phyloP scores from a whole-genome alignment of 2,888 invertebrate species.

The Pilophorus perplexus region DNA sequence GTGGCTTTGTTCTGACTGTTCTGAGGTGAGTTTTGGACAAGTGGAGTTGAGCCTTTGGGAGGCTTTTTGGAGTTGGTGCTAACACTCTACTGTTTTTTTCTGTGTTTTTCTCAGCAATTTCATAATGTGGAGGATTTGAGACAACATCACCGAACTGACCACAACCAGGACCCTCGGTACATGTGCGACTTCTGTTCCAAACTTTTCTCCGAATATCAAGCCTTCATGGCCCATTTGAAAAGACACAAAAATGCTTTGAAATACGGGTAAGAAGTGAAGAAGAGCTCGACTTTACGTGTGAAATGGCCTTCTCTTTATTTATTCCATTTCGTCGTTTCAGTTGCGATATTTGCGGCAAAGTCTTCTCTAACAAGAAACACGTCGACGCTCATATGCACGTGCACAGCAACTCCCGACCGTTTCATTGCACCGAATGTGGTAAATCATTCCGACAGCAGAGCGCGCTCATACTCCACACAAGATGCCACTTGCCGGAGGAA shows the following conservation, averaged over 20 bases:
- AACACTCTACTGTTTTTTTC: no score
- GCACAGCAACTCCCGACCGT: conserved; percentile 57
- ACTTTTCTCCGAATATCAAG: conserved; percentile 61
- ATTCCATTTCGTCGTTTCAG: conserved; percentile 48
- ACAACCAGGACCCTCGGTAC: conserved; percentile 63
- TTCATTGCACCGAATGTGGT: conserved; percentile 58
- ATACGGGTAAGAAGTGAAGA: conserved; percentile 55
- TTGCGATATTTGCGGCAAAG: conserved; percentile 59
- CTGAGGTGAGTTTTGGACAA: conserved; percentile 48
- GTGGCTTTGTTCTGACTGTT: conserved; percentile 49
- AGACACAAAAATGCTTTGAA: conserved; percentile 62
- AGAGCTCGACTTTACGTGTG: no score
- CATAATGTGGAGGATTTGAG: conserved; percentile 57
- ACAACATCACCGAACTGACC: conserved; percentile 61
- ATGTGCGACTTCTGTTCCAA: conserved; percentile 67
- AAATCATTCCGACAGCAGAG: conserved; percentile 60
- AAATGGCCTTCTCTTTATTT: no score
- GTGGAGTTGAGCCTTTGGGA: no score
- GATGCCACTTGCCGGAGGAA: conserved; percentile 59
- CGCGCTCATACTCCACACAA: conserved; percentile 57
- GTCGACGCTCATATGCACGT: conserved; percentile 55
- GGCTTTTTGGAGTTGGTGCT: no score
- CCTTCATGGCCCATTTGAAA: conserved; percentile 64
- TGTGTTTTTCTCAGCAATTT: conserved; percentile 52
- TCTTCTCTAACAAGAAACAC: conserved; percentile 57